These are phyloP conservation scores for Rhodeus uyekii DNA, from an alignment of 2,797 vertebrate species.

Conservation along the genomic window DNA sequence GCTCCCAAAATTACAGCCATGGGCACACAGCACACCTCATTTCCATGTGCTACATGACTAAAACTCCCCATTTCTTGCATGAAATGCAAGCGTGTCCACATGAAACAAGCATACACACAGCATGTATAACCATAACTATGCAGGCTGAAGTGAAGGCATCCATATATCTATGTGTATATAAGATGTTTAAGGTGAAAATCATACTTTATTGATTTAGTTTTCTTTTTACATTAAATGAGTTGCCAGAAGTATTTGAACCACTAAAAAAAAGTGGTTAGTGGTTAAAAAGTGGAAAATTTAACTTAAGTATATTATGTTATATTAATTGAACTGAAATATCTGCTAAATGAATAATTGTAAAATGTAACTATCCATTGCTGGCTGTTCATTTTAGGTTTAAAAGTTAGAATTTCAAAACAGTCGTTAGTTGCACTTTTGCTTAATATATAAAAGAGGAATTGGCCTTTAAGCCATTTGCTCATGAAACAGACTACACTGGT, in stretches of 20 bases:
- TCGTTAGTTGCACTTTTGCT: too few relatives aligned
- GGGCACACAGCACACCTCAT: slow-evolving; percentile 61
- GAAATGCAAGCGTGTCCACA: slow-evolving; percentile 14
- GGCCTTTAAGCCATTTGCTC: background rate
- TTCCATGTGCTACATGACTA: slow-evolving; percentile 56
- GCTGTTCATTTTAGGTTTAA: too few relatives aligned
- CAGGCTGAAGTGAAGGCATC: background rate
- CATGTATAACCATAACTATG: background rate
- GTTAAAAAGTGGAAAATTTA: too few relatives aligned
- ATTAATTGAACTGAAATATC: too few relatives aligned
- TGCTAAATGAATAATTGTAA: too few relatives aligned
- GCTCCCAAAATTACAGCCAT: slow-evolving; percentile 65
- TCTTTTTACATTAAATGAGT: background rate
- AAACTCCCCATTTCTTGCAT: slow-evolving; percentile 52
- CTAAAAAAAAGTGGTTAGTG: too few relatives aligned
- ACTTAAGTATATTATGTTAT: too few relatives aligned
- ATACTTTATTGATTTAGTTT: background rate
- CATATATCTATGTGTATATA: background rate
- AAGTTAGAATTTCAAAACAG: too few relatives aligned
- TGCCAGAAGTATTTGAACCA: background rate
- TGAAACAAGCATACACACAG: slow-evolving; percentile 10
- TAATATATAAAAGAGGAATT: too few relatives aligned
- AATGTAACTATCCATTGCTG: too few relatives aligned
- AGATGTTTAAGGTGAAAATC: background rate
- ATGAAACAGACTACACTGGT: too few relatives aligned